A percentile compares a stretch with the other conserved stretches of the same genome.
phyloP scores from a whole-genome alignment of 2,888 invertebrate genomes.

The Cosmia trapezina region DNA sequence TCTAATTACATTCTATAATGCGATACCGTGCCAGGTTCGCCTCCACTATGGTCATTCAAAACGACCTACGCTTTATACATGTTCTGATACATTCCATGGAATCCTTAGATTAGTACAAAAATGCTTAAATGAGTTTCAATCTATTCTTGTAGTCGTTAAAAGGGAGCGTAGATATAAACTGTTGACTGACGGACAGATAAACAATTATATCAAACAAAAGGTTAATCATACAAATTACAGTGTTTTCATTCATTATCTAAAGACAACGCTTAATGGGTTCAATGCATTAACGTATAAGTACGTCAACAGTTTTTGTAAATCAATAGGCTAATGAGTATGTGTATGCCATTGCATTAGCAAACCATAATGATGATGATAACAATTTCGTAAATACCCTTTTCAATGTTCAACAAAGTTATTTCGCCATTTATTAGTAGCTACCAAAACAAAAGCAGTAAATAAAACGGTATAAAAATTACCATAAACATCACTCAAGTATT shows the following conservation, averaged over 20 bases:
- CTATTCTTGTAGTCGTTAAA: conserved; percentile 27
- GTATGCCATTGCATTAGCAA: conserved; percentile 3
- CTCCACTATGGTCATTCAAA: conserved; percentile 19
- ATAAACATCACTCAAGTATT: not conserved
- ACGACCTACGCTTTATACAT: not conserved
- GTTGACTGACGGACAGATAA: not conserved
- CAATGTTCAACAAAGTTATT: not conserved
- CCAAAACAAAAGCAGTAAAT: not conserved
- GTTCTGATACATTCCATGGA: not conserved
- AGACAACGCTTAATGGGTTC: not conserved
- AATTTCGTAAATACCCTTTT: not conserved
- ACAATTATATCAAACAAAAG: conserved; percentile 29
- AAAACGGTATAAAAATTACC: not conserved
- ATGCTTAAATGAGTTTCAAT: not conserved
- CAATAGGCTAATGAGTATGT: not conserved
- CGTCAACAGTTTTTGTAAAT: not conserved
- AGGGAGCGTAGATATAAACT: not conserved
- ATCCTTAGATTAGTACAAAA: not conserved
- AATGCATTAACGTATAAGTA: not conserved
- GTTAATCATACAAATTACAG: conserved; percentile 7
- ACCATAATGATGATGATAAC: conserved; percentile 2
- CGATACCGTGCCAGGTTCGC: conserved; percentile 3
- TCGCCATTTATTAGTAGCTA: not conserved
- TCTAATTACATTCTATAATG: conserved; percentile 40
- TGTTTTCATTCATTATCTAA: not conserved